Evolutionary conservation across 2,797 vertebrate species (phyloP).

Genomic region (Bradypus variegatus): DNA sequence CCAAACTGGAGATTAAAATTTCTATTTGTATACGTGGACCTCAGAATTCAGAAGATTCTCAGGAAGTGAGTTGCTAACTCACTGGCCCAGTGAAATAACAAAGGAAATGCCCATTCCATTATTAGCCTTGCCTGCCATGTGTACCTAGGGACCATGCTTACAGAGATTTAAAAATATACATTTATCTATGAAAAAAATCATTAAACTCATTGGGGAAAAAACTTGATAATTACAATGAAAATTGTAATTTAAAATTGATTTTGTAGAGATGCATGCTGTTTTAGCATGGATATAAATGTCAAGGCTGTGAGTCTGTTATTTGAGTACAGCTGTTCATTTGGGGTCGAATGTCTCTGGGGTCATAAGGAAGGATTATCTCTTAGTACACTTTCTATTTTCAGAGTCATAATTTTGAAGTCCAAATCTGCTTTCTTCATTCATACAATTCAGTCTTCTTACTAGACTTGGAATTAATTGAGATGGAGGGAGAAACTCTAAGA

Average conservation of each 20-base stretch:
- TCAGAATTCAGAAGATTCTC: background rate
- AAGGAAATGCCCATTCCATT: background rate
- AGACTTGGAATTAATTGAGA: conserved; percentile 4
- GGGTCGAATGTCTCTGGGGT: background rate
- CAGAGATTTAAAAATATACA: conserved; percentile 6
- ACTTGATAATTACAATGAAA: conserved; percentile 1
- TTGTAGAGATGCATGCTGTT: background rate
- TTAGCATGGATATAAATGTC: background rate
- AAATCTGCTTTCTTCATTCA: conserved; percentile 5
- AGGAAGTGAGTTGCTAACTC: background rate
- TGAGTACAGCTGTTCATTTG: background rate
- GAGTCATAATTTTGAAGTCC: background rate
- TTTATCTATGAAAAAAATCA: conserved; percentile 12
- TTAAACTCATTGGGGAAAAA: background rate
- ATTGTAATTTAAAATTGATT: background rate
- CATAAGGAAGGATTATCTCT: background rate
- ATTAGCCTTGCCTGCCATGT: background rate
- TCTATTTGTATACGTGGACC: background rate
- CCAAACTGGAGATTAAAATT: background rate
- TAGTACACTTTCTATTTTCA: background rate
- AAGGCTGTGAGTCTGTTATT: background rate
- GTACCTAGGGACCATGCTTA: background rate
- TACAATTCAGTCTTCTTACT: conserved; percentile 8
- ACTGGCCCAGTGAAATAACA: background rate
- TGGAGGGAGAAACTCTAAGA: background rate